Evolutionary conservation across 1,140 invertebrate genomes (phyloP), one percentile per base, ranked within the genome.

Genomic region (Antheraea pernyi): DNA sequence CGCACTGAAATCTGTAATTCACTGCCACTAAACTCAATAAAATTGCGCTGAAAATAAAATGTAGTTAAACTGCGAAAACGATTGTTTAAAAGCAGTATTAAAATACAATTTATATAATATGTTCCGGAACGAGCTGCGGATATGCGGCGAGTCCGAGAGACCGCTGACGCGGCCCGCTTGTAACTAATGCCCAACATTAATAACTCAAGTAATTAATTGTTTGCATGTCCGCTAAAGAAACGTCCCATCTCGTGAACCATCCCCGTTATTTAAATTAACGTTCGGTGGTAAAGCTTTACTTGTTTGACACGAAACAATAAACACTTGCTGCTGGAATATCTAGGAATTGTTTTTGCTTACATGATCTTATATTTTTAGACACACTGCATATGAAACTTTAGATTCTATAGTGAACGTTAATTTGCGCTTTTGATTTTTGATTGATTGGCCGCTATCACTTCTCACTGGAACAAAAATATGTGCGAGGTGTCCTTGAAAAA

Each of bases 141-240:
- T 61, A 72, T 70, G 46, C 77, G 75, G 71, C 4, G 72, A 80
- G 80, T 77, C 78, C 79, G 78, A 80, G 74, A 76, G 77, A 79
- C 81, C 81, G 84, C 82, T 84, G 83, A 86, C 84, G 83, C 79
- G 78, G 79, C 72, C 78, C 76, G 75, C 75, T 79, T 70, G 81
- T 80, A 83, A 89, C 82, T 86, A 89, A 91, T 91, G 88, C 75
- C 80, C 70, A 71, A 69, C 85, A 91, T 91, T 91, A 85, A 91
- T 89, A 89, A 84, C 83, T 80, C 78, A 70, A 60, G 83, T 91
- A 89, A 91, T 91, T 91, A 91, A 91, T 91, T 86, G 88, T 91
- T 91, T 80, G 86, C 89, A 89, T 88, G 86, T 91, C 86, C 83
- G 77, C 76, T 75, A 76, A 86, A 86, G 83, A 86, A 84, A 83